These are phyloP conservation scores for Laspeyria flexula DNA, from an alignment of 2,888 invertebrate genomes.

Conservation along the genomic window DNA sequence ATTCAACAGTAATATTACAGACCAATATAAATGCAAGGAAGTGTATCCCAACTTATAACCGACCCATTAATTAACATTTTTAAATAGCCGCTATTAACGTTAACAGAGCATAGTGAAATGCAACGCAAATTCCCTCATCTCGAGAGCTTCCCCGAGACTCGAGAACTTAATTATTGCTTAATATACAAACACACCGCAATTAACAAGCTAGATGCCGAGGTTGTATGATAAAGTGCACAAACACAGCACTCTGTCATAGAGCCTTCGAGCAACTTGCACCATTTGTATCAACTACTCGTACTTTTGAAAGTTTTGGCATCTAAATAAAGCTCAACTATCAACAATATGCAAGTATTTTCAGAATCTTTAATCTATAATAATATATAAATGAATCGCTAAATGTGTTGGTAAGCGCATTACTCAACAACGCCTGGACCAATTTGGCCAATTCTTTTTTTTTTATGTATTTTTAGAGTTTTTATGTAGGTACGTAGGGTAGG, in stretches of 20 bases:
- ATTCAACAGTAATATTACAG: no score
- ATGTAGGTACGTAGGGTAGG: no score
- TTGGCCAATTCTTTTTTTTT: no score
- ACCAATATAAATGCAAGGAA: no score
- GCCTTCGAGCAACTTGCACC: neutral
- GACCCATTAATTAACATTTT: conserved; percentile 37
- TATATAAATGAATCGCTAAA: no score
- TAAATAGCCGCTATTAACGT: conserved; percentile 14
- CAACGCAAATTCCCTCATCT: conserved; percentile 11
- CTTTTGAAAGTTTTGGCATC: neutral
- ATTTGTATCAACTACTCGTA: neutral
- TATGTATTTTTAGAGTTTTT: no score
- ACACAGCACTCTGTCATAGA: neutral
- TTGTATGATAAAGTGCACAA: neutral
- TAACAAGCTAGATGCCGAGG: neutral
- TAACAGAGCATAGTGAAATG: neutral
- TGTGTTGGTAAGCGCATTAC: no score
- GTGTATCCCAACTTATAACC: conserved; percentile 17
- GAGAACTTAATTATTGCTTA: conserved; percentile 20
- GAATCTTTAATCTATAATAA: no score
- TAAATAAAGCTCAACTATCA: neutral
- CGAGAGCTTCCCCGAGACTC: neutral
- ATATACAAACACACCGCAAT: conserved; percentile 16
- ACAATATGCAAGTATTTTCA: neutral
- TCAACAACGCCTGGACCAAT: no score